A percentile compares a stretch with the other conserved stretches of the same genome.
Conservation (phyloP, 2,888 invertebrate species). For the Xestia xanthographa region DNA sequence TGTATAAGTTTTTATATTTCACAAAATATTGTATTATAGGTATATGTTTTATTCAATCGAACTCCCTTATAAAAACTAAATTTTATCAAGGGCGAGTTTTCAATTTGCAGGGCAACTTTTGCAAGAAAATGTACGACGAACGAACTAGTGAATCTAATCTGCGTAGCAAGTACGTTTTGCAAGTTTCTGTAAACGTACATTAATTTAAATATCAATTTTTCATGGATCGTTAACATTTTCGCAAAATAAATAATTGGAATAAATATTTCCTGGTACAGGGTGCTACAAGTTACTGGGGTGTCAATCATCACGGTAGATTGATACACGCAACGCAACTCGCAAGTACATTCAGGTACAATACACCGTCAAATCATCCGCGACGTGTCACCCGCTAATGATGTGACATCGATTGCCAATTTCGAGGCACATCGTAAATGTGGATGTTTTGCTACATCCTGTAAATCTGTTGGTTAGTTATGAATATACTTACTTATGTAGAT, state of each 20-base stretch:
- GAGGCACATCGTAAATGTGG: conserved; percentile 23
- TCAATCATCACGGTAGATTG: conserved; percentile 34
- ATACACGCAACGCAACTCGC: conserved; percentile 12
- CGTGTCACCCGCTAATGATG: conserved; percentile 50
- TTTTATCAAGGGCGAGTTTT: not conserved
- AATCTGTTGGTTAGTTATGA: conserved; percentile 4
- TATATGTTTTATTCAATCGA: not conserved
- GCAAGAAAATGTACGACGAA: not conserved
- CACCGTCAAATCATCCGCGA: conserved; percentile 38
- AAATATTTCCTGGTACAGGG: not conserved
- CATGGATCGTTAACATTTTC: not conserved
- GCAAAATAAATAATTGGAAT: not conserved
- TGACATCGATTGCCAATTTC: conserved; percentile 57
- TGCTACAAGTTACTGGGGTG: conserved; percentile 10
- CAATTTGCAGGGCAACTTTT: not conserved
- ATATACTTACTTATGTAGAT: not conserved
- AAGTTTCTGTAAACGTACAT: not conserved
- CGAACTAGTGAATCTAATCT: not conserved
- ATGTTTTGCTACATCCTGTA: conserved; percentile 19
- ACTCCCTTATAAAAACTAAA: not conserved
- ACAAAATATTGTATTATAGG: not conserved
- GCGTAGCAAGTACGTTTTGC: not conserved
- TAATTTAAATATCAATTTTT: not conserved
- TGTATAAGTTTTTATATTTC: not conserved
- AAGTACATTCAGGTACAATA: conserved; percentile 33